Conservation (phyloP, 2,888 invertebrate genomes). For the Aspidiotus destructor region DNA sequence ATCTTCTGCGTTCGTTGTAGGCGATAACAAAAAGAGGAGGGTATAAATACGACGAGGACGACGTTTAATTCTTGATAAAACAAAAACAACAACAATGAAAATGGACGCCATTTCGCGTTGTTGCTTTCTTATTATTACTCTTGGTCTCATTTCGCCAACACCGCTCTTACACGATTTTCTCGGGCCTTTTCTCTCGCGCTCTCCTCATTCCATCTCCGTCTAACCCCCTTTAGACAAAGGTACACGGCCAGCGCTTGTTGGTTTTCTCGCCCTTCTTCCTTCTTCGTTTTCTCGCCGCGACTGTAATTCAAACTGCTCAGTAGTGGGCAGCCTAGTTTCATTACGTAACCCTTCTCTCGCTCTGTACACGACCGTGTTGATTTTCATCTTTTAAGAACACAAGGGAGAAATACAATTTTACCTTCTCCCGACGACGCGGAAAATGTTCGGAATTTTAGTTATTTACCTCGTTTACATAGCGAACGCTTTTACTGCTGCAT, state of each 20-base stretch:
- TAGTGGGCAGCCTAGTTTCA: slow-evolving; percentile 32
- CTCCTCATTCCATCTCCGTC: neutral
- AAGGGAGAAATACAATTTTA: slow-evolving; percentile 32
- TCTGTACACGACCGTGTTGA: slow-evolving; percentile 19
- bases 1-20: too few relatives aligned
- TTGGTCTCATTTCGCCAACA: slow-evolving; percentile 22
- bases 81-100: slow-evolving; percentile 29
- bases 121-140: slow-evolving; percentile 26
- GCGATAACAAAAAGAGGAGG: too few relatives aligned
- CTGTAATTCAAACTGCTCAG: slow-evolving; percentile 25
- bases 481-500: neutral
- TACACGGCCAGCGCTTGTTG: too few relatives aligned
- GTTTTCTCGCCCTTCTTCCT: neutral
- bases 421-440: slow-evolving; percentile 25
- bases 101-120: slow-evolving; percentile 33
- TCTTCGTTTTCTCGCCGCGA: slow-evolving; percentile 10
- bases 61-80: slow-evolving; percentile 28
- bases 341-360: slow-evolving; percentile 28
- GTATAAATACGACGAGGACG: slow-evolving; percentile 11
- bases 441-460: slow-evolving; percentile 32
- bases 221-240: neutral
- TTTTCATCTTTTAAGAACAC: slow-evolving; percentile 32
- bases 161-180: neutral
- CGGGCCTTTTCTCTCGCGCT: slow-evolving; percentile 5
- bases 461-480: slow-evolving; percentile 4